Conservation (phyloP, 1,140 invertebrate genomes). For the Lerema accius region DNA sequence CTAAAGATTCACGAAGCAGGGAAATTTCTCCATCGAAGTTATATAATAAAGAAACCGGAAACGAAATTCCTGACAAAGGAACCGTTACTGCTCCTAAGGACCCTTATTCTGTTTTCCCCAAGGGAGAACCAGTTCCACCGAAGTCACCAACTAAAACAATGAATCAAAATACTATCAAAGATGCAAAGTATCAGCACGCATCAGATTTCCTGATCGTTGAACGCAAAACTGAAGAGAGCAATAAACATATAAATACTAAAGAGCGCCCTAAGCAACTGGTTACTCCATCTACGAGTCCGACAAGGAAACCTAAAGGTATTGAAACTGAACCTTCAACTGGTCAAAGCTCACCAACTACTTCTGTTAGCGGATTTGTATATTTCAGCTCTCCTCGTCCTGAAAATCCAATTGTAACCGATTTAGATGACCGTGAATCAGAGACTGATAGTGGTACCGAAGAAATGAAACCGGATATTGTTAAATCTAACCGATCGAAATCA, state of each 20-base stretch:
- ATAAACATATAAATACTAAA: slow-evolving; percentile 48
- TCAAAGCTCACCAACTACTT: slow-evolving; percentile 80
- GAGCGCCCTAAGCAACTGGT: slow-evolving; percentile 61
- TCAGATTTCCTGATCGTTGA: slow-evolving; percentile 52
- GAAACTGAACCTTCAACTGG: slow-evolving; percentile 67
- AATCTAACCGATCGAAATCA: slow-evolving; percentile 50
- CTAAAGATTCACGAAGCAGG: slow-evolving; percentile 5
- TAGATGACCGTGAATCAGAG: slow-evolving; percentile 58
- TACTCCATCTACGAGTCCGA: slow-evolving; percentile 76
- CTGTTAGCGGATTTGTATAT: slow-evolving; percentile 79
- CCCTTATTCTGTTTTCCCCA: neutral
- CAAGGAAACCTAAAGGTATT: slow-evolving; percentile 60
- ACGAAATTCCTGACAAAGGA: neutral
- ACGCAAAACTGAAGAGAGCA: slow-evolving; percentile 53
- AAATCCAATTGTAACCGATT: slow-evolving; percentile 65
- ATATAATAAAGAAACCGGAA: slow-evolving; percentile 8
- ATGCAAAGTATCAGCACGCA: slow-evolving; percentile 45
- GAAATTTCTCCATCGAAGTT: slow-evolving; percentile 29
- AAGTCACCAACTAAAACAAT: slow-evolving; percentile 4
- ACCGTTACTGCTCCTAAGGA: neutral
- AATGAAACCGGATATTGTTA: slow-evolving; percentile 35
- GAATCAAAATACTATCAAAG: slow-evolving; percentile 38
- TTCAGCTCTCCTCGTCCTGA: slow-evolving; percentile 62
- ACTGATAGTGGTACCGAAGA: slow-evolving; percentile 31
- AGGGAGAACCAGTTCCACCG: neutral